phyloP scores from a whole-genome alignment of 2,888 invertebrate genomes.

The Malthinus flaveolus region DNA sequence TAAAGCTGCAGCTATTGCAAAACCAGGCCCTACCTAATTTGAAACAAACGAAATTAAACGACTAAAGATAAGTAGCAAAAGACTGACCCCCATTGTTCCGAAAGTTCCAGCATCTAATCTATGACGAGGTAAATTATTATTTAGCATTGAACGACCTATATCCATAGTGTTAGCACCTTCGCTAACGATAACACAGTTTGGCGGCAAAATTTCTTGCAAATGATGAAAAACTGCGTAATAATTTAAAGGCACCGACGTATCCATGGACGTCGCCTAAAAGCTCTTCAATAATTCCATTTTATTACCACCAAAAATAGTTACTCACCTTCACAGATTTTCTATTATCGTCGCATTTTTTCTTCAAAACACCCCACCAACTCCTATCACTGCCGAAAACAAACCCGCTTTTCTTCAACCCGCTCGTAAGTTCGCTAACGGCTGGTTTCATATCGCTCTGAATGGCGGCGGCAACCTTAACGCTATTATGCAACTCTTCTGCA shows the following conservation, averaged over 20 bases:
- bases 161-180: slow-evolving; percentile 99
- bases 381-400: slow-evolving; percentile 61
- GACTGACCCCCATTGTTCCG: slow-evolving; percentile 89
- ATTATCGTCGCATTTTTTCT: slow-evolving; percentile 74
- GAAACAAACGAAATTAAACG: neutral
- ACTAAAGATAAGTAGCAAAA: neutral
- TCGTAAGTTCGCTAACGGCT: slow-evolving; percentile 66
- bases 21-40: slow-evolving; percentile 78
- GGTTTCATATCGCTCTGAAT: slow-evolving; percentile 84
- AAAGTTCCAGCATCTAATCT: slow-evolving; percentile 95
- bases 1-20: slow-evolving; percentile 89
- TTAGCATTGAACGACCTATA: slow-evolving; percentile 86
- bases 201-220: slow-evolving; percentile 74
- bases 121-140: slow-evolving; percentile 83
- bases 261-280: slow-evolving; percentile 65
- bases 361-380: slow-evolving; percentile 79
- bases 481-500: slow-evolving; percentile 92
- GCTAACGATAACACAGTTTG: slow-evolving; percentile 88
- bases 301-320: slow-evolving; percentile 13
- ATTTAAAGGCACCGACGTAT: slow-evolving; percentile 79
- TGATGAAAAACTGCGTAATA: slow-evolving; percentile 92
- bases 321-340: slow-evolving; percentile 67
- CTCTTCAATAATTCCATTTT: slow-evolving; percentile 8
- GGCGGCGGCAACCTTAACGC: slow-evolving; percentile 76
- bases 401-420: slow-evolving; percentile 61